Conservation (phyloP, 2,888 invertebrate species). For the Aspidiotus rigidus region DNA sequence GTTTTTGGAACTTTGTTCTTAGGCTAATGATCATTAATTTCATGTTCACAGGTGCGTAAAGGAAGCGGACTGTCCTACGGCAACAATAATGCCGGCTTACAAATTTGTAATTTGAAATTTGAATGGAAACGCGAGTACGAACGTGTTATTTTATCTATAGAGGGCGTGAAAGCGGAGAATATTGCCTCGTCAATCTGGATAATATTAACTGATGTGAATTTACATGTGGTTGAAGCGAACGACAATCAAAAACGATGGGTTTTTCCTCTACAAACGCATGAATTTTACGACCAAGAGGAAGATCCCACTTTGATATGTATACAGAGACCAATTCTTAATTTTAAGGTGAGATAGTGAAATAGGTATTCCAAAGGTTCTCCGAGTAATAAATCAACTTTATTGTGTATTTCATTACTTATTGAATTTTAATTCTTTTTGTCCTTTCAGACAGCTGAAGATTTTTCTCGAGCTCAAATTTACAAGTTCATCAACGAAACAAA, state of each 20-base stretch:
- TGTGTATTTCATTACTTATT: not conserved
- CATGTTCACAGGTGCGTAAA: constrained; percentile 2
- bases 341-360: not conserved
- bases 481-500: constrained; percentile 26
- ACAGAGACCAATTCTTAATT: constrained; percentile 10
- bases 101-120: constrained; percentile 19
- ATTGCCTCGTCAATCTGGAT: constrained; percentile 11
- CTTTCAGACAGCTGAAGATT: constrained; percentile 21
- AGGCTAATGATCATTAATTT: not conserved
- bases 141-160: constrained; percentile 8
- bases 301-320: constrained; percentile 21
- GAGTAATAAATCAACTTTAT: not conserved
- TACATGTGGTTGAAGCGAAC: constrained; percentile 14
- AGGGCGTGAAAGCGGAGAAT: constrained; percentile 19
- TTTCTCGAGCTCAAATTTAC: constrained; percentile 10
- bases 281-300: constrained; percentile 7
- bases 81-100: constrained; percentile 13
- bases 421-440: not conserved
- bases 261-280: constrained; percentile 1
- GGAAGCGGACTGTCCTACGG: not conserved
- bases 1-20: no score
- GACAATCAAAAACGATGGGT: constrained; percentile 3
- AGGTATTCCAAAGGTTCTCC: not conserved
- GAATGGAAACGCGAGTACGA: constrained; percentile 11
- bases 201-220: not conserved